These are phyloP conservation scores for Gnatocerus cornutus DNA, from an alignment of 2,888 invertebrate species.

Conservation along the genomic window DNA sequence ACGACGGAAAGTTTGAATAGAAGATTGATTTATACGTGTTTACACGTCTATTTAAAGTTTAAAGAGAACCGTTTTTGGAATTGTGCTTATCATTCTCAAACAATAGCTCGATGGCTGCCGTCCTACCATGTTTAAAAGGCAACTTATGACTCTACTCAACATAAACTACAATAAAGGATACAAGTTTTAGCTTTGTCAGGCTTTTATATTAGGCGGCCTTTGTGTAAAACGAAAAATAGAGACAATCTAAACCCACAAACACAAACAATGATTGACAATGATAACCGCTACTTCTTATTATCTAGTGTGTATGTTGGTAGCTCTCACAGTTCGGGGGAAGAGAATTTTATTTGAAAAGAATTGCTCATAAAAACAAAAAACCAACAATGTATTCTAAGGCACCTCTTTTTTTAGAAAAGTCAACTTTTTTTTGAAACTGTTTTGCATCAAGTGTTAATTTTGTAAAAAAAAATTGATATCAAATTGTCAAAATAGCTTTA, in stretches of 20 bases:
- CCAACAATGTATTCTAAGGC: too few species aligned
- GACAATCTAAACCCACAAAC: not conserved
- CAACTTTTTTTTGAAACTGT: too few species aligned
- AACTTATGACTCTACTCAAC: conserved; percentile 28
- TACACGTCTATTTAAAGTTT: conserved; percentile 65
- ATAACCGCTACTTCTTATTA: too few species aligned
- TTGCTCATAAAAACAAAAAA: too few species aligned
- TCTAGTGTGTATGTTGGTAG: too few species aligned
- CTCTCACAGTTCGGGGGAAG: too few species aligned
- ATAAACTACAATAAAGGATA: conserved; percentile 8
- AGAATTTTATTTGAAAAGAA: too few species aligned
- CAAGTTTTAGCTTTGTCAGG: conserved; percentile 33
- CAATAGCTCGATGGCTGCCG: conserved; percentile 47
- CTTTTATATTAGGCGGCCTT: conserved; percentile 27
- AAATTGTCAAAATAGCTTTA: too few species aligned
- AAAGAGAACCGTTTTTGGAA: conserved; percentile 61
- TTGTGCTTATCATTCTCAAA: conserved; percentile 60
- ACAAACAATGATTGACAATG: too few species aligned
- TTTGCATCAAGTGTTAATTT: too few species aligned
- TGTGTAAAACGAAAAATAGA: not conserved
- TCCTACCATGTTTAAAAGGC: conserved; percentile 36
- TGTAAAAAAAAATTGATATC: too few species aligned
- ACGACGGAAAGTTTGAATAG: conserved; percentile 50
- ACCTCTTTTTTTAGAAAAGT: too few species aligned
- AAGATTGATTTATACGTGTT: conserved; percentile 64